Evolutionary conservation across 1,140 invertebrate genomes (phyloP).

Genomic region (Homalodisca vitripennis): DNA sequence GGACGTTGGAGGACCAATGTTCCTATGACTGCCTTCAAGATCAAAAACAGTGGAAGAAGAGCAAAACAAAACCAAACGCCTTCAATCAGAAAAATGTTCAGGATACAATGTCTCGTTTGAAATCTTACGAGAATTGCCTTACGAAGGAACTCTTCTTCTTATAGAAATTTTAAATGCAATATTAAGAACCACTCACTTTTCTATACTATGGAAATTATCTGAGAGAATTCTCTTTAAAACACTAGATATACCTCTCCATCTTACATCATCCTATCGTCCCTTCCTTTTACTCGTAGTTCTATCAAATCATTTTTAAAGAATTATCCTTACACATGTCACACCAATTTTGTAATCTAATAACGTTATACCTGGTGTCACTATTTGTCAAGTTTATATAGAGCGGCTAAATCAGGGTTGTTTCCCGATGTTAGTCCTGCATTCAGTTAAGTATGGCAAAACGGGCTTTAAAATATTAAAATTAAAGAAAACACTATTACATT

Average conservation of each 20-base stretch:
- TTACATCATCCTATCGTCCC: background rate
- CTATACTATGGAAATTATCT: background rate
- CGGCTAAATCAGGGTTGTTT: background rate
- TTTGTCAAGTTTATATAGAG: no score
- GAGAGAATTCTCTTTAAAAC: background rate
- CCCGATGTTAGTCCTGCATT: background rate
- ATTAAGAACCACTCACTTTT: background rate
- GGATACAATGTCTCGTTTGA: no score
- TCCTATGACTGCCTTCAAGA: no score
- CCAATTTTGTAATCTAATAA: background rate
- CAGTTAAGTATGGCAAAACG: background rate
- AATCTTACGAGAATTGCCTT: background rate
- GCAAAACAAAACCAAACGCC: no score
- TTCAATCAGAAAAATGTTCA: no score
- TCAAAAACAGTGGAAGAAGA: no score
- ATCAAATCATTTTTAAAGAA: background rate
- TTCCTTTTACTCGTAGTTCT: background rate
- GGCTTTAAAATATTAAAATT: background rate
- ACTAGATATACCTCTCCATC: background rate
- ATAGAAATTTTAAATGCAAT: background rate
- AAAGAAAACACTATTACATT: background rate
- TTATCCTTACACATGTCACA: background rate
- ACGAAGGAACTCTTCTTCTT: background rate
- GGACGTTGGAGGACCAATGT: no score
- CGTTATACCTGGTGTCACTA: no score